phyloP scores from a whole-genome alignment of 2,113 vertebrate species.

The Siniperca knerii region DNA sequence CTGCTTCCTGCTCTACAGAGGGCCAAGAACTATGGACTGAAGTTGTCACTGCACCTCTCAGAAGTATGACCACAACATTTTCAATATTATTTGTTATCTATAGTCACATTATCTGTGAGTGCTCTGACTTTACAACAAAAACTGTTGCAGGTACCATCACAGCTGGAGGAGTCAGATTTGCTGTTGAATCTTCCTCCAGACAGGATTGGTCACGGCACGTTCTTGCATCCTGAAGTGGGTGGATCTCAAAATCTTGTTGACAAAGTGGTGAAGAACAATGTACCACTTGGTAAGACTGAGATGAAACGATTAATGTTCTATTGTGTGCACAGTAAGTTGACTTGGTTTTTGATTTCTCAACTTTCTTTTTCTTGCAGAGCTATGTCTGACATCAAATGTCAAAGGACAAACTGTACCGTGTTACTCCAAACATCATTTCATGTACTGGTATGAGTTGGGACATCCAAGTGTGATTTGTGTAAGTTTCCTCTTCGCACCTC shows the following conservation, averaged over 20 bases:
- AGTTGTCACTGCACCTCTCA: conserved; percentile 93
- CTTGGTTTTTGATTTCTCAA: background rate
- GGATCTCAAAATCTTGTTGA: conserved; percentile 89
- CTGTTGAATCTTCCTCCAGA: conserved; percentile 89
- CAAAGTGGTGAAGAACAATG: conserved; percentile 86
- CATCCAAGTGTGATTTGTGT: conserved; percentile 95
- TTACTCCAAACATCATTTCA: conserved; percentile 93
- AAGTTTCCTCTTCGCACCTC: conserved; percentile 73
- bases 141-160: conserved; percentile 88
- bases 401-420: conserved; percentile 92
- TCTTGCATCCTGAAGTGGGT: conserved; percentile 85
- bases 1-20: conserved; percentile 90
- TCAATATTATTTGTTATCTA: background rate
- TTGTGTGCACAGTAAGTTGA: background rate
- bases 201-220: conserved; percentile 97
- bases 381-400: conserved; percentile 97
- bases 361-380: conserved; percentile 82
- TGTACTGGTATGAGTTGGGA: conserved; percentile 91
- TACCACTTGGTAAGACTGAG: conserved; percentile 89
- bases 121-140: background rate
- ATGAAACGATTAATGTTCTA: background rate
- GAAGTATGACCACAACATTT: conserved; percentile 85
- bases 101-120: background rate
- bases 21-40: conserved; percentile 92
- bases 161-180: conserved; percentile 90